A percentile compares a stretch with the other conserved stretches of the same genome.
These are phyloP conservation scores for Ranitomeya variabilis DNA, from an alignment of 2,113 vertebrate genomes.

Conservation along the genomic window DNA sequence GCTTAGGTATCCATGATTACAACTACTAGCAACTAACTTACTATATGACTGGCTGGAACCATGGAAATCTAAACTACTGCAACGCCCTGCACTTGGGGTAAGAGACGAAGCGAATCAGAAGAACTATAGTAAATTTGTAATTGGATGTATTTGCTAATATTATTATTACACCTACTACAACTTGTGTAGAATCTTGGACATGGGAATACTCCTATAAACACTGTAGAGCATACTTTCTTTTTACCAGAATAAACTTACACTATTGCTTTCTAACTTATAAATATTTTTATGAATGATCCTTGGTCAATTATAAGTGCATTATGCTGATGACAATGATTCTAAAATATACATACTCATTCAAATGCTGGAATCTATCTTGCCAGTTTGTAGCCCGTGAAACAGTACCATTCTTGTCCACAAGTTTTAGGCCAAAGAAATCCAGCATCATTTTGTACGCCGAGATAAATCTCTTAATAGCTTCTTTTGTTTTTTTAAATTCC, in stretches of 20 bases:
- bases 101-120: no score
- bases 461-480: slow-evolving; percentile 91
- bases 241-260: neutral
- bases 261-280: neutral
- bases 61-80: no score
- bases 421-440: slow-evolving; percentile 96
- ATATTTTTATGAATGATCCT: no score
- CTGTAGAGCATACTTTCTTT: neutral
- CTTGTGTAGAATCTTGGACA: no score
- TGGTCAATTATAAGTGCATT: neutral
- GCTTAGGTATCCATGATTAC: no score
- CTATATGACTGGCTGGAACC: no score
- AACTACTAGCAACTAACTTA: no score
- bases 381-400: slow-evolving; percentile 89
- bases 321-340: neutral
- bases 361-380: slow-evolving; percentile 93
- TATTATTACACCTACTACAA: no score
- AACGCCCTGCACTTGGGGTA: no score
- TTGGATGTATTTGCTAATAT: no score
- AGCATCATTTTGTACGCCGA: slow-evolving; percentile 95
- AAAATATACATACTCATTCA: slow-evolving; percentile 85
- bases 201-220: no score
- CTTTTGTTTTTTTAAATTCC: slow-evolving; percentile 97
- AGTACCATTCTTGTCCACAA: slow-evolving; percentile 91
- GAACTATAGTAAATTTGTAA: no score